Evolutionary conservation across 2,888 invertebrate species (phyloP), one percentile per base, ranked within the genome.

Genomic region (Anoncus sp.): DNA sequence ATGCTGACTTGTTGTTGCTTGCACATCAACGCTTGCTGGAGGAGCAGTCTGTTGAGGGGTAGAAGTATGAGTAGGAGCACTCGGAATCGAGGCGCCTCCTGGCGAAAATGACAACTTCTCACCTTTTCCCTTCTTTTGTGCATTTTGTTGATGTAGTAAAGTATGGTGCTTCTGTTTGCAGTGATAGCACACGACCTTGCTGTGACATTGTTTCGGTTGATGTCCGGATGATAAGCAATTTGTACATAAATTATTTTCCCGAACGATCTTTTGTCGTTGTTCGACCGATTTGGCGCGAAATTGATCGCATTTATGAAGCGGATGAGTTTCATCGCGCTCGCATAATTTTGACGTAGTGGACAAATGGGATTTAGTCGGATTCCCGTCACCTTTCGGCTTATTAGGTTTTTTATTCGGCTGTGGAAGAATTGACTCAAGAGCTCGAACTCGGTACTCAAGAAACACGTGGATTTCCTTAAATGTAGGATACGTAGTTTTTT

Each of bases 151-250:
- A n/a, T 71, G 62, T 6, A 71, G 12, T 53, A 71, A 10, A 18
- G 71, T 55, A 18, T 62, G 27, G 24, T 71, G 71, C 43, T 20
- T 16, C 12, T 35, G 27, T 2, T 71, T 71, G 27, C 71, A 71
- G 51, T 60, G 63, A 20, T 14, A 71, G 45, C 71, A 71, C 43
- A 53, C 27, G 51, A 12, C 53, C 35, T 62, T 63, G 45, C 62
- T 62, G 40, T 24, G 53, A 62, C 71, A 71, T 53, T 60, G 63
- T 24, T 55, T 51, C 40, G 55, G 40, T 20, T 24, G 20, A 22
- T 71, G 71, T 49, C 62, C 62, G 43, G 53, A 18, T 3, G 22
- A 43, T 3, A 62, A 20, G 62, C 71, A 71, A 9, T 71, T 60
- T 1, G 45, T 27, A 12, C 62, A 71, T 9, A 71, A 10, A 1